Base-by-base conservation (phyloP, 2,113 vertebrate genomes). In the Odocoileus virginianus region DNA sequence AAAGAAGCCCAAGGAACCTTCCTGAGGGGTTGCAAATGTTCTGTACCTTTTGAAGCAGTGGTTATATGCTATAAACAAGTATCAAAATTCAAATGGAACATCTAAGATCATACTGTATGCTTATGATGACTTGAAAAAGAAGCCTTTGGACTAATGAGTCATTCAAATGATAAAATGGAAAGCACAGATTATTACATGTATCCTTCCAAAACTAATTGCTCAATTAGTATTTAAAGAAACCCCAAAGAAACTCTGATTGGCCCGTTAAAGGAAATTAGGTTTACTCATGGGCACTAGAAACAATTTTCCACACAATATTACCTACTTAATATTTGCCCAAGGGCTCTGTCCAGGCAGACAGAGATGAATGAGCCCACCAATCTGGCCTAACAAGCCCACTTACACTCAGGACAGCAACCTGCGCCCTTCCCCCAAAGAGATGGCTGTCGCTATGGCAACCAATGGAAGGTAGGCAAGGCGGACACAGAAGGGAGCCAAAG, bases 371-470 rank as follows among this genome's bases (percentile, higher is more conserved):
- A 58, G 23, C 78, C 67, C 17, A 84, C 27, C 50, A 71, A 28
- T 45, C 9, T 55, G 84, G 88, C 87, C 91, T 36, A 88, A 87
- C 40, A 82, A 95, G 84, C 87, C 86, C 55, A 86, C 54, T 54
- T 71, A 23, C 13, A 52, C 71, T 40, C 85, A 33, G 4, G 55
- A 96, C n/a, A 60, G 54, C 47, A n/a, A 74, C 45, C 52, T 12
- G 78, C 8, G 0, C 28, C 43, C 13, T 52, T 54, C 87, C 33
- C 13, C 0, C 30, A 55, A 71, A 74, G 33, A 55, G 28, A 78
- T 43, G 40, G n/a, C 83, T 55, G 78, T 95, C 43, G 5, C 97
- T 93, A 76, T 28, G 60, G 95, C 60, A 97, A 87, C 93, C 84
- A 87, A 25, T 25, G 43, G 76, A 74, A 16, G n/a, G 50, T 33